phyloP scores from a whole-genome alignment of 2,888 invertebrate genomes.

The Pyrrhosoma nymphula region DNA sequence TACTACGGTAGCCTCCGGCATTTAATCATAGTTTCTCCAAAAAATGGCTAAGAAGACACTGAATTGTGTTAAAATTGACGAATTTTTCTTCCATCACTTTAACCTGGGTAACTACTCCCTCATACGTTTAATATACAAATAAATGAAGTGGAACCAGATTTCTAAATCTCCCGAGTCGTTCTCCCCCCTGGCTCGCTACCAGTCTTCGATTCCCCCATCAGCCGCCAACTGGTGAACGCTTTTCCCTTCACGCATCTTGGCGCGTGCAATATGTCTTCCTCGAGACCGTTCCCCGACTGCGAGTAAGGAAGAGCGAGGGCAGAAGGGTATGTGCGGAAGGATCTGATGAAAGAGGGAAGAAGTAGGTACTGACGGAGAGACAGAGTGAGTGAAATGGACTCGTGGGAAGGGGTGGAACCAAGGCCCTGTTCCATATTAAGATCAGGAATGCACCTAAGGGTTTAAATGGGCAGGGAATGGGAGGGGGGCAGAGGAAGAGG shows the following conservation, averaged over 20 bases:
- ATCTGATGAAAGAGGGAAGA: not conserved
- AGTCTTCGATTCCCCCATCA: not conserved
- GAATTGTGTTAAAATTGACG: too few relatives aligned
- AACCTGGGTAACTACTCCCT: too few relatives aligned
- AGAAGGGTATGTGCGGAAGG: not conserved
- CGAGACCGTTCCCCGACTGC: not conserved
- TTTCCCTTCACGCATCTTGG: not conserved
- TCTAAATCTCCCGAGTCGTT: too few relatives aligned
- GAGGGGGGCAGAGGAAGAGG: not conserved
- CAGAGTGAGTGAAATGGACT: not conserved
- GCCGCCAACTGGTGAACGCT: not conserved
- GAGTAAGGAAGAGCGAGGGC: not conserved
- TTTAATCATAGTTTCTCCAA: too few relatives aligned
- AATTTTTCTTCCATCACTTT: too few relatives aligned
- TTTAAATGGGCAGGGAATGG: not conserved
- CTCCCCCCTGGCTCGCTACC: not conserved
- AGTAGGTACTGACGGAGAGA: not conserved
- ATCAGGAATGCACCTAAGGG: conserved; percentile 21
- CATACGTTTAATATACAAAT: too few relatives aligned
- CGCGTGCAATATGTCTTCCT: not conserved
- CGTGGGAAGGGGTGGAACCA: not conserved
- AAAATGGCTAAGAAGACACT: too few relatives aligned
- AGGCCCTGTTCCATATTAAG: conserved; percentile 1
- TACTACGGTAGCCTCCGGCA: too few relatives aligned
- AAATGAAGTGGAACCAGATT: too few relatives aligned